A percentile compares a stretch with the other conserved stretches of the same genome.
Evolutionary conservation across 2,113 vertebrate genomes (phyloP).

Genomic region (Columbina picui): DNA sequence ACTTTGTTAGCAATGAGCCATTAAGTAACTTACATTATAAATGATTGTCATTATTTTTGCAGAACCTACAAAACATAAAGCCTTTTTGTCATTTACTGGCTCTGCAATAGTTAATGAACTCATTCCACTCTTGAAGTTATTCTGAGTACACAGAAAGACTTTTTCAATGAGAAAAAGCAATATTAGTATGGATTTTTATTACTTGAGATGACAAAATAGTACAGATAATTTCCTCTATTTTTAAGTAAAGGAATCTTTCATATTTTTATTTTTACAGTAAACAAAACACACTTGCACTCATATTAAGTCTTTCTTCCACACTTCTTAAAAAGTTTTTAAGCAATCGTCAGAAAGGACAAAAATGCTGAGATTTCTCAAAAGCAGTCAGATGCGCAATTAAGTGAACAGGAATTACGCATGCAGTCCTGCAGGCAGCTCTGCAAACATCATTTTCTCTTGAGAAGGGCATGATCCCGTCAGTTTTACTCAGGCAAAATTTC

Average conservation of each 20-base stretch:
- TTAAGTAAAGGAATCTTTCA: not conserved
- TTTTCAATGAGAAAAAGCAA: not conserved
- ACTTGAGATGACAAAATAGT: not conserved
- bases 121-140: not conserved
- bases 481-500: conserved; percentile 42
- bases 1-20: not conserved
- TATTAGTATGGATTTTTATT: not conserved
- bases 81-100: not conserved
- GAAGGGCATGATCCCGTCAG: not conserved
- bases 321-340: not conserved
- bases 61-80: not conserved
- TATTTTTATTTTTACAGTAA: conserved; percentile 15
- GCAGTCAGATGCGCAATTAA: conserved; percentile 27
- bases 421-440: conserved; percentile 46
- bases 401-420: conserved; percentile 18
- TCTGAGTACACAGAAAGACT: not conserved
- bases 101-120: conserved; percentile 25
- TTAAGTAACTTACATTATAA: conserved; percentile 30
- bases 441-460: conserved; percentile 38
- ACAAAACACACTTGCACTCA: not conserved
- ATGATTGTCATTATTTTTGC: not conserved
- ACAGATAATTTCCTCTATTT: not conserved
- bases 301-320: not conserved
- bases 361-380: not conserved
- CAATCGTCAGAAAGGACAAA: not conserved